phyloP scores from a whole-genome alignment of 2,113 vertebrate species.

The Todiramphus chloris region DNA sequence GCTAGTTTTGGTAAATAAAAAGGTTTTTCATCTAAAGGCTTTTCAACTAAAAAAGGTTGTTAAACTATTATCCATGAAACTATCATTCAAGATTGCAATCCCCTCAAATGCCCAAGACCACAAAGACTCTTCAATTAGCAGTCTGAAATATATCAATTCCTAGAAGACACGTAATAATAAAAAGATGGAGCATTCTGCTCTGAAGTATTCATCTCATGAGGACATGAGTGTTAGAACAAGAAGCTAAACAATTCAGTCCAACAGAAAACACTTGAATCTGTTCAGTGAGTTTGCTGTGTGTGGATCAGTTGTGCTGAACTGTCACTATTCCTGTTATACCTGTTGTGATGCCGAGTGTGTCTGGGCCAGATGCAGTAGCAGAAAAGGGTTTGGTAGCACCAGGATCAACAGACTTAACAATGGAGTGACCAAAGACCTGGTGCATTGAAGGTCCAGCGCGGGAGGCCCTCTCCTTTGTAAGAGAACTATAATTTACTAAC shows the following conservation, averaged over 20 bases:
- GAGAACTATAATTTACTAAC: neutral
- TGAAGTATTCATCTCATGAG: neutral
- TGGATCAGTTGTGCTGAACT: neutral
- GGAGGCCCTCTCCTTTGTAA: neutral
- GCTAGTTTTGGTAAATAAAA: neutral
- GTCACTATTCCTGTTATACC: fast-evolving
- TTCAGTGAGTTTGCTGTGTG: neutral
- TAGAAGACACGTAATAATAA: neutral
- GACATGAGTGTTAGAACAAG: neutral
- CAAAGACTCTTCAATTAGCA: neutral
- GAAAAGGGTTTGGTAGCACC: neutral
- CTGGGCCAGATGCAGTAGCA: neutral
- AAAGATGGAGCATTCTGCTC: neutral
- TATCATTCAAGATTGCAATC: neutral
- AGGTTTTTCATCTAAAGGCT: neutral
- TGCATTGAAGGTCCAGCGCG: neutral
- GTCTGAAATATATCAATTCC: neutral
- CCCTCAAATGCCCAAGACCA: neutral
- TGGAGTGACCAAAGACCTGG: neutral
- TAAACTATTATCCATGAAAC: neutral
- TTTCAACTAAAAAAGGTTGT: neutral
- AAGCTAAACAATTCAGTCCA: neutral
- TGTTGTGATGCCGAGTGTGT: neutral
- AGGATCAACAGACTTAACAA: neutral
- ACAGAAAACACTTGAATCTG: neutral